Conservation (phyloP, 2,888 invertebrate genomes). For the Eumerus sabulonum region DNA sequence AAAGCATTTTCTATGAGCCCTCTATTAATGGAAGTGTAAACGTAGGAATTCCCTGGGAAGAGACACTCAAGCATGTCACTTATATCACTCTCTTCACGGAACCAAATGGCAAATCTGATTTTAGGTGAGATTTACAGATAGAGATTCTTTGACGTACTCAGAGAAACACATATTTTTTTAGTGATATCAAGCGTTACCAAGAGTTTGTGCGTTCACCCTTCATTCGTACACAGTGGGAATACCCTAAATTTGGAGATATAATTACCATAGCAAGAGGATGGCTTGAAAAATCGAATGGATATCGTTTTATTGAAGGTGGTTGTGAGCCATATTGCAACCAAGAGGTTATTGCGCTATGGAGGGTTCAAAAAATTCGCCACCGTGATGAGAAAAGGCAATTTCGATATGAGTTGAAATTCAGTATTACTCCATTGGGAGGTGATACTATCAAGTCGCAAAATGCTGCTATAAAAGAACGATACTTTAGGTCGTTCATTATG, state of each 20-base stretch:
- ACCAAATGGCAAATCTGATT: slow-evolving; percentile 72
- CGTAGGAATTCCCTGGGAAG: slow-evolving; percentile 81
- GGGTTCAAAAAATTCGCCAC: slow-evolving; percentile 85
- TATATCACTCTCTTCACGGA: slow-evolving; percentile 81
- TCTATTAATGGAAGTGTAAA: slow-evolving; percentile 51
- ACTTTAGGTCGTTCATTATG: slow-evolving; percentile 81
- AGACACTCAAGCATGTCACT: slow-evolving; percentile 84
- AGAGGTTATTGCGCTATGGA: slow-evolving; percentile 83
- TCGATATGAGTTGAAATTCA: slow-evolving; percentile 85
- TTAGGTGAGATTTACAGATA: slow-evolving; percentile 73
- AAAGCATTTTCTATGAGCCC: slow-evolving; percentile 75
- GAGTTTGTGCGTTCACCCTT: slow-evolving; percentile 75
- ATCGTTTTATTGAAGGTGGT: slow-evolving; percentile 81
- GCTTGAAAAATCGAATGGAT: slow-evolving; percentile 79
- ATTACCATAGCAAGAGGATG: slow-evolving; percentile 84
- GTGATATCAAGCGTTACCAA: slow-evolving; percentile 74
- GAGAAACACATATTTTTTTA: slow-evolving; percentile 22
- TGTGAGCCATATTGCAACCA: slow-evolving; percentile 72
- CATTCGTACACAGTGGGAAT: slow-evolving; percentile 61
- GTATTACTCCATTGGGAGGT: slow-evolving; percentile 80
- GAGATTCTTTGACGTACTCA: neutral
- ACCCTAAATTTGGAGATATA: slow-evolving; percentile 82
- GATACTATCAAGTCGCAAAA: slow-evolving; percentile 77
- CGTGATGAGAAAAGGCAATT: slow-evolving; percentile 80
- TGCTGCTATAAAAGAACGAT: slow-evolving; percentile 21